A percentile compares a stretch with the other conserved stretches of the same genome.
These are phyloP conservation scores for Streptopelia turtur DNA, from an alignment of 2,797 vertebrate genomes.

Conservation along the genomic window DNA sequence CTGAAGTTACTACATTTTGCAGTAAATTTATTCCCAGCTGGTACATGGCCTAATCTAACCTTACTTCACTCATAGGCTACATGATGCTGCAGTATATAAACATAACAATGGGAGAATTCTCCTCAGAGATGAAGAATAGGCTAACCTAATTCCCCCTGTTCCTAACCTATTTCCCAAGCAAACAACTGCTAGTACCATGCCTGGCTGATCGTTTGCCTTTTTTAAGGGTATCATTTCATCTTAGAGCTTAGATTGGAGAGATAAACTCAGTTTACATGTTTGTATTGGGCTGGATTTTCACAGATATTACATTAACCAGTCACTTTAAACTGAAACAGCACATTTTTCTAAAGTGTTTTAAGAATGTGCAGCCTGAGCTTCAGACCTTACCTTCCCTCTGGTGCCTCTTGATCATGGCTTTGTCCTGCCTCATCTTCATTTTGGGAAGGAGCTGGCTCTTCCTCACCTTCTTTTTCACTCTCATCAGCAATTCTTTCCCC, in stretches of 20 bases:
- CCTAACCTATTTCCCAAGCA: not conserved
- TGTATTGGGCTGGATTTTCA: not conserved
- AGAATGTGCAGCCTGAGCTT: not conserved
- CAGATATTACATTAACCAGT: not conserved
- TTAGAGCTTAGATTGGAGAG: not conserved
- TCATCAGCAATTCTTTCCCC: not conserved
- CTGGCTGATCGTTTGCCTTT: not conserved
- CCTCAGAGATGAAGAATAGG: not conserved
- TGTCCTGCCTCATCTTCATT: slow-evolving; percentile 25
- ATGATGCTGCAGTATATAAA: not conserved
- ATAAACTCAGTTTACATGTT: not conserved
- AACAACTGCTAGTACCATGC: not conserved
- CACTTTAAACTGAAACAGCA: not conserved
- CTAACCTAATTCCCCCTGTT: not conserved
- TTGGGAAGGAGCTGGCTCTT: not conserved
- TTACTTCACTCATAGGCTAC: not conserved
- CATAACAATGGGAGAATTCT: not conserved
- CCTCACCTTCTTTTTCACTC: not conserved
- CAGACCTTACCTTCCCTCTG: slow-evolving; percentile 50
- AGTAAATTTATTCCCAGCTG: not conserved
- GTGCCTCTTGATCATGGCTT: slow-evolving; percentile 4
- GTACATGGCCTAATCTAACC: not conserved
- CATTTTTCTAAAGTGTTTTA: not conserved
- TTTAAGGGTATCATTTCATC: not conserved
- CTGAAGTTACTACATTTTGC: not conserved